These are phyloP conservation scores for Rhea americana DNA, from an alignment of 2,113 vertebrate species.

Conservation along the genomic window DNA sequence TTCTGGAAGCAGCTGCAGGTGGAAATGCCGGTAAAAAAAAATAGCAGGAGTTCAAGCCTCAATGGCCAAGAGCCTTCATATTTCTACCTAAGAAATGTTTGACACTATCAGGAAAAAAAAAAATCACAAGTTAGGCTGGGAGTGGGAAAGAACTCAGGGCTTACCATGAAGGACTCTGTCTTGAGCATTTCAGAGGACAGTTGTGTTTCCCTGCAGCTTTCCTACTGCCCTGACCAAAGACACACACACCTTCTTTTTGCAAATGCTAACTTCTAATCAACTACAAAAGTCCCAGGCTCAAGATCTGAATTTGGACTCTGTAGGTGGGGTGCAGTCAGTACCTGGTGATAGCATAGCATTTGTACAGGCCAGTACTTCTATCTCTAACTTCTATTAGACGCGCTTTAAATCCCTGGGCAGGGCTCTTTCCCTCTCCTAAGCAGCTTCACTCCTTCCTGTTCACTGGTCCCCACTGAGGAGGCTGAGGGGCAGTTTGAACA, in stretches of 20 bases:
- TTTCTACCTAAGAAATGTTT: constrained; percentile 62
- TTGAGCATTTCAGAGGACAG: background rate
- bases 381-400: background rate
- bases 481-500: background rate
- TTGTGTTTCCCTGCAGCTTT: background rate
- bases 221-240: constrained; percentile 5
- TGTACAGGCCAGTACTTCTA: background rate
- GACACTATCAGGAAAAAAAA: background rate
- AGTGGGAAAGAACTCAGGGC: background rate
- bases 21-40: constrained; percentile 85
- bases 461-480: background rate
- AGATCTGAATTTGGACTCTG: background rate
- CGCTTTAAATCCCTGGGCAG: background rate
- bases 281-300: background rate
- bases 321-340: background rate
- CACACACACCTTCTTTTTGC: background rate
- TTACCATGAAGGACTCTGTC: background rate
- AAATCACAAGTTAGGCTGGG: background rate
- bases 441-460: background rate
- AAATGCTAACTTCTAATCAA: background rate
- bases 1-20: constrained; percentile 95
- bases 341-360: background rate
- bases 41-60: constrained; percentile 33
- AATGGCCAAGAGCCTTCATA: constrained; percentile 46
- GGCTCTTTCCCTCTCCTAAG: background rate